These are phyloP conservation scores for Colaptes auratus DNA, from an alignment of 2,113 vertebrate genomes.

Conservation along the genomic window DNA sequence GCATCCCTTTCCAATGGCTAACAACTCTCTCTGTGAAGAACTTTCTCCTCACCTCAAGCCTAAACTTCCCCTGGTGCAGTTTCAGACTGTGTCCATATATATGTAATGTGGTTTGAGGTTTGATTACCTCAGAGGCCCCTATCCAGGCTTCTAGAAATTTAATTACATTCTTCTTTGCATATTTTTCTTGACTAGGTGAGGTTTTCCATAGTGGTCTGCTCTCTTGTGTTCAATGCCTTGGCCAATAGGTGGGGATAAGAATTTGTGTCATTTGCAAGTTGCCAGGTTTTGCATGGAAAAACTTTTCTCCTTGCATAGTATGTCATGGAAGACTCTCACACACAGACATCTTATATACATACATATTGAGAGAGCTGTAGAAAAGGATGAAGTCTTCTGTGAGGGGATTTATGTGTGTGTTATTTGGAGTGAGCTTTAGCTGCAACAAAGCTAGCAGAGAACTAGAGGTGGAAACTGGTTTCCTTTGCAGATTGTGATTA, in stretches of 20 bases:
- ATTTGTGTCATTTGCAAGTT: not conserved
- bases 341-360: too few relatives aligned
- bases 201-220: not conserved
- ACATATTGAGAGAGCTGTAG: not conserved
- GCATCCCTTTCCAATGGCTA: too few relatives aligned
- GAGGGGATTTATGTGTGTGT: not conserved
- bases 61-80: too few relatives aligned
- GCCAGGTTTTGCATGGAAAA: not conserved
- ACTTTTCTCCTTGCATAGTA: not conserved
- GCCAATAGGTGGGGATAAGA: not conserved
- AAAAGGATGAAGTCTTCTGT: not conserved
- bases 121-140: too few relatives aligned
- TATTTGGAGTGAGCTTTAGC: not conserved
- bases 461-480: not conserved
- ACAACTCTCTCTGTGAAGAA: too few relatives aligned
- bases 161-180: not conserved
- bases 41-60: too few relatives aligned
- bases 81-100: too few relatives aligned
- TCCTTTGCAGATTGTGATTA: not conserved
- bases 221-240: not conserved
- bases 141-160: not conserved
- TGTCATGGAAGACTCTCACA: not conserved
- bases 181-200: not conserved
- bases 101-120: too few relatives aligned
- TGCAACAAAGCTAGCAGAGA: not conserved